These are phyloP conservation scores for Sphaerophoria taeniata DNA, from an alignment of 2,888 invertebrate species.

Conservation along the genomic window DNA sequence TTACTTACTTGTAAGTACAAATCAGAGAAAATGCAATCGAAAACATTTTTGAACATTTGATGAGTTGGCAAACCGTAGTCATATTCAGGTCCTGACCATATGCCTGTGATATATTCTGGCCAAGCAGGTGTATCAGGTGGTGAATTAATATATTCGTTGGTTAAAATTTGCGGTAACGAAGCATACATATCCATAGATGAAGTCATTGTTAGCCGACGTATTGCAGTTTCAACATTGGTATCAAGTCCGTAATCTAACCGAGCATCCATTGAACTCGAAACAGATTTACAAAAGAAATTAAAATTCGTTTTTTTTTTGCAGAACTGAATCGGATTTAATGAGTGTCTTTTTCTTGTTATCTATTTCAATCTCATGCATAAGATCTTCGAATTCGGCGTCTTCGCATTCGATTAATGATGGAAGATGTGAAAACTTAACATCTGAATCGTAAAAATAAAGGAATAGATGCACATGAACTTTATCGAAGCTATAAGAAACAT, in stretches of 20 bases:
- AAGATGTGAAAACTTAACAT: conserved; percentile 83
- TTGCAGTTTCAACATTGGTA: conserved; percentile 89
- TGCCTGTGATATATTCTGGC: conserved; percentile 82
- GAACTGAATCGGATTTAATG: conserved; percentile 83
- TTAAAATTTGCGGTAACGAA: conserved; percentile 81
- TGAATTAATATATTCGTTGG: conserved; percentile 80
- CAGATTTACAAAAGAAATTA: conserved; percentile 83
- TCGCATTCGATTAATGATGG: conserved; percentile 91
- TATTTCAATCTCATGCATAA: conserved; percentile 88
- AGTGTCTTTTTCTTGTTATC: conserved; percentile 85
- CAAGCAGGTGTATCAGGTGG: conserved; percentile 81
- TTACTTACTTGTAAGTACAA: conserved; percentile 85
- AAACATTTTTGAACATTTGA: conserved; percentile 88
- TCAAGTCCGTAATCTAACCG: conserved; percentile 92
- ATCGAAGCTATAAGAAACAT: conserved; percentile 52
- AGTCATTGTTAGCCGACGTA: conserved; percentile 88
- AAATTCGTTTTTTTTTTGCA: conserved; percentile 81
- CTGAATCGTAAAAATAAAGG: conserved; percentile 69
- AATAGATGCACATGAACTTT: background rate
- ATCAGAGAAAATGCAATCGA: conserved; percentile 88
- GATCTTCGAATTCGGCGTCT: conserved; percentile 92
- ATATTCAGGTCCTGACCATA: conserved; percentile 84
- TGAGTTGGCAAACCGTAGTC: conserved; percentile 83
- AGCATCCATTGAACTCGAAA: conserved; percentile 89
- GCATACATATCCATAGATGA: conserved; percentile 83